phyloP scores from a whole-genome alignment of 2,888 invertebrate genomes.

The Callyntrura guangdongensis region DNA sequence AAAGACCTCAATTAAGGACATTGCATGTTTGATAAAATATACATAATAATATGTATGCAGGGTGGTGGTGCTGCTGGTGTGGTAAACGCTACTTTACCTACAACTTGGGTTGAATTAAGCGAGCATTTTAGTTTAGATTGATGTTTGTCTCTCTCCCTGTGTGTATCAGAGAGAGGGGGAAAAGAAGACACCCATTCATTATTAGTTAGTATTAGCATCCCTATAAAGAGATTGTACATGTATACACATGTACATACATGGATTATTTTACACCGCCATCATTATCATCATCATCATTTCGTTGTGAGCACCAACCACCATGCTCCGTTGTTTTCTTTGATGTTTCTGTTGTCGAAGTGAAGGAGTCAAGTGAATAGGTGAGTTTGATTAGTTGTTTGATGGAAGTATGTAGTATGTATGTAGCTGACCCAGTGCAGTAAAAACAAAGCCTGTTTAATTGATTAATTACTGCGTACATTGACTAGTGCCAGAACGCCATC shows the following conservation, averaged over 20 bases:
- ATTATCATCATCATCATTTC: no score
- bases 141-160: conserved; percentile 29
- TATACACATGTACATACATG: conserved; percentile 44
- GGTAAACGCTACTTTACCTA: no score
- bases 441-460: conserved; percentile 12
- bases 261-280: conserved; percentile 42
- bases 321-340: neutral
- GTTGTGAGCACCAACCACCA: no score
- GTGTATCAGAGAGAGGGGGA: conserved; percentile 20
- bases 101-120: neutral
- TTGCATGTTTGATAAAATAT: conserved; percentile 63
- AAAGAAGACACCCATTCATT: neutral
- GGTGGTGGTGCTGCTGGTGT: no score
- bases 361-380: no score
- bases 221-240: conserved; percentile 42
- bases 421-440: neutral
- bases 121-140: neutral
- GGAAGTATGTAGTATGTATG: no score
- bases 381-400: no score
- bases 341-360: neutral
- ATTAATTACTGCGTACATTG: conserved; percentile 20
- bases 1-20: conserved; percentile 79
- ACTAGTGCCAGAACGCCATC: no score
- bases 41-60: conserved; percentile 1
- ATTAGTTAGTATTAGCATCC: no score